Evolutionary conservation across 53 echinoderm and acorn worm genomes (phyloP).

Genomic region (Arbacia lixula): DNA sequence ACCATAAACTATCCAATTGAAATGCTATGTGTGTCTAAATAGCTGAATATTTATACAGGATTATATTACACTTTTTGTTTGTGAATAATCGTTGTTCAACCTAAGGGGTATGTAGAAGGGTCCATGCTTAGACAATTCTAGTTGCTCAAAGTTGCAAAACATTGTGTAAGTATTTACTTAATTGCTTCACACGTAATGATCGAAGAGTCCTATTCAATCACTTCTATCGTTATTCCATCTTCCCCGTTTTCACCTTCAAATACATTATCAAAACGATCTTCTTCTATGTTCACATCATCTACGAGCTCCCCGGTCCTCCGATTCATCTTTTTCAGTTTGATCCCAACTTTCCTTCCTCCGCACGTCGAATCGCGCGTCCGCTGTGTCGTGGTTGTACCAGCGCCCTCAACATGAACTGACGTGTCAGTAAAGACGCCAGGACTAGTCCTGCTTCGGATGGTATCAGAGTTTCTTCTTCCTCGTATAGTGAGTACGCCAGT

Average conservation of each 20-base stretch:
- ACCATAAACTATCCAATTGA: no score
- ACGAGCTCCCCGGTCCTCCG: conserved; percentile 64
- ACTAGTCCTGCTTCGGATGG: neutral
- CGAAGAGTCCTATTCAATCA: conserved; percentile 30
- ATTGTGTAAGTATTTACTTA: no score
- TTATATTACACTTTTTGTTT: no score
- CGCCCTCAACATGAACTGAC: conserved; percentile 11
- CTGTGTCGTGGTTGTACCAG: neutral
- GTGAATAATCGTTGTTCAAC: no score
- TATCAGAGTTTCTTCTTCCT: conserved; percentile 21
- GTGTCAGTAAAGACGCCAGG: neutral
- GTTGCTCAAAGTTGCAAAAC: no score
- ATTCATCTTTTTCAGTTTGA: conserved; percentile 78
- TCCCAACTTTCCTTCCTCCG: conserved; percentile 44
- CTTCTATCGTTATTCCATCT: conserved; percentile 76
- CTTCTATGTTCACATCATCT: conserved; percentile 40
- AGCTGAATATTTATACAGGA: no score
- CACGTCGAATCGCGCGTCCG: conserved; percentile 34
- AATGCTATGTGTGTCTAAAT: no score
- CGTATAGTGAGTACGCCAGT: conserved; percentile 44
- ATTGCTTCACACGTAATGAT: no score
- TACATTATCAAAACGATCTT: neutral
- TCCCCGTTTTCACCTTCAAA: conserved; percentile 72
- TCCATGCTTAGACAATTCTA: no score
- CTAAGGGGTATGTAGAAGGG: no score